Conservation (phyloP, 2,113 vertebrate species). For the Microcebus lehilahytsara region DNA sequence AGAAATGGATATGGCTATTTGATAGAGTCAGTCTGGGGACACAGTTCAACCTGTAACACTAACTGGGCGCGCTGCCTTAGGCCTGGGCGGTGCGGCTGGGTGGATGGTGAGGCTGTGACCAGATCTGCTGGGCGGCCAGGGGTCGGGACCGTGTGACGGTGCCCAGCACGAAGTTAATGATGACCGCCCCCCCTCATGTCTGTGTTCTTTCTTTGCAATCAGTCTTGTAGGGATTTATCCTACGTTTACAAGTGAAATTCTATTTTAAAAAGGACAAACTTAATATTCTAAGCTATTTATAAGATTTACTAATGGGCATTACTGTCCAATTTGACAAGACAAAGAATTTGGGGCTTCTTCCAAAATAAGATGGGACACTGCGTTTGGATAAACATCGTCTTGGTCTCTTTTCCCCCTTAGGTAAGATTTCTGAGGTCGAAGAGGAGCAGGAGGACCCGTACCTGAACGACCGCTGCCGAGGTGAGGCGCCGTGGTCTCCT, state of each 20-base stretch:
- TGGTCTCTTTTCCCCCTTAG: constrained; percentile 65
- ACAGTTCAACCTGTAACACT: rapidly evolving
- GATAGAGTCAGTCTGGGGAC: not conserved
- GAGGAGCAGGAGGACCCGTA: constrained; percentile 87
- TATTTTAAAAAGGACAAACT: not conserved
- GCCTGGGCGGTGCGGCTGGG: too few relatives aligned
- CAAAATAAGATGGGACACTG: rapidly evolving
- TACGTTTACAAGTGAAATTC: not conserved
- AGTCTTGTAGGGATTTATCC: not conserved
- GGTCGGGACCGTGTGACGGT: rapidly evolving
- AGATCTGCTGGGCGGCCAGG: not conserved
- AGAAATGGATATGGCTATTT: too few relatives aligned
- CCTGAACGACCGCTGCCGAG: constrained; percentile 89
- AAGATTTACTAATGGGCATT: not conserved
- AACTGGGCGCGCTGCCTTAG: too few relatives aligned
- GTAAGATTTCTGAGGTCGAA: constrained; percentile 75
- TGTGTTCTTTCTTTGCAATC: not conserved
- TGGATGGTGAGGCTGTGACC: rapidly evolving
- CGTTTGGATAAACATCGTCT: rapidly evolving
- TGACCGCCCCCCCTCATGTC: rapidly evolving
- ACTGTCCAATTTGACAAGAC: not conserved
- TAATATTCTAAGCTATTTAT: not conserved
- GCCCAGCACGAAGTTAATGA: rapidly evolving
- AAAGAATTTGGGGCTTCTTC: not conserved
- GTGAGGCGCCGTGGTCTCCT: constrained; percentile 62